Evolutionary conservation across 2,888 invertebrate species (phyloP).

Genomic region (Polylopha cassiicola): DNA sequence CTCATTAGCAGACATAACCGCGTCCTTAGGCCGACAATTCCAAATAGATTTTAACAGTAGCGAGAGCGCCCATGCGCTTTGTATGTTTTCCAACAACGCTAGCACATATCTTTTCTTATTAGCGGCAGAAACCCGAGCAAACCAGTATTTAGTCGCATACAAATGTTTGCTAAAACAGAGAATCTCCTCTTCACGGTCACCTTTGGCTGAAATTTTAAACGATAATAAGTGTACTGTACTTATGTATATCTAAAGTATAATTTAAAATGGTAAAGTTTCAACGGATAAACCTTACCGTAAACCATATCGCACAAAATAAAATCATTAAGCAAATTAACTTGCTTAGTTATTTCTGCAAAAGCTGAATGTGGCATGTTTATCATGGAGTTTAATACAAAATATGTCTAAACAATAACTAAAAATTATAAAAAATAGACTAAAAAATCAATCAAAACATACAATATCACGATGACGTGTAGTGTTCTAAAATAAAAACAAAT

Average conservation of each 20-base stretch:
- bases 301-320: conserved; percentile 56
- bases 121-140: conserved; percentile 47
- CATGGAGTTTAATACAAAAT: too few relatives aligned
- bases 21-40: conserved; percentile 63
- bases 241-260: too few relatives aligned
- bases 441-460: too few relatives aligned
- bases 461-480: too few relatives aligned
- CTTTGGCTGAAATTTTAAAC: conserved; percentile 27
- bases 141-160: conserved; percentile 55
- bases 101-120: conserved; percentile 57
- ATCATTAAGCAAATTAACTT: conserved; percentile 55
- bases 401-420: too few relatives aligned
- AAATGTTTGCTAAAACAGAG: conserved; percentile 50
- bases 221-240: not conserved
- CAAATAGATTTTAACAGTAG: conserved; percentile 62
- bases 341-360: conserved; percentile 52
- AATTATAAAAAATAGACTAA: too few relatives aligned
- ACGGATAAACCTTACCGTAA: conserved; percentile 36
- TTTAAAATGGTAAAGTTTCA: not conserved
- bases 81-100: conserved; percentile 46
- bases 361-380: too few relatives aligned
- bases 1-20: conserved; percentile 52
- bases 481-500: too few relatives aligned
- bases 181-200: conserved; percentile 29
- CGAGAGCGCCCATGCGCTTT: conserved; percentile 54